Conservation (phyloP, 2,888 invertebrate genomes). For the Brachypterus glaber region DNA sequence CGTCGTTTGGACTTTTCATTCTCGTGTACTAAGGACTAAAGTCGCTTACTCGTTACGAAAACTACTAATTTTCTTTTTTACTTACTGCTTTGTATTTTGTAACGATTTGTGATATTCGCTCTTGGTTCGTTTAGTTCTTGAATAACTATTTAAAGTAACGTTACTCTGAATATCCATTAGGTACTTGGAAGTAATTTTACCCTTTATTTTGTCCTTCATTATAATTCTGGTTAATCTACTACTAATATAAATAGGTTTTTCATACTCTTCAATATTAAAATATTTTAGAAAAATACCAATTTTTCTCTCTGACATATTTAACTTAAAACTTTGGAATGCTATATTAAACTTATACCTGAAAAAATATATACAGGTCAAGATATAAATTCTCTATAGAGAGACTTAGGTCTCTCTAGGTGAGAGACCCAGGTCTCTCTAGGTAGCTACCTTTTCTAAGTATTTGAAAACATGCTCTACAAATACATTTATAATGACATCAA, state of each 20-base stretch:
- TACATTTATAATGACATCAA: too few relatives aligned
- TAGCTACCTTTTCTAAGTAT: too few relatives aligned
- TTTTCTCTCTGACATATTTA: constrained; percentile 67
- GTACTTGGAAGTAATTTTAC: constrained; percentile 15
- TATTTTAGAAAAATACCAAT: constrained; percentile 58
- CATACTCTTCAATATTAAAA: constrained; percentile 26
- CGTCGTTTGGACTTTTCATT: too few relatives aligned
- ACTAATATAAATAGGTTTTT: too few relatives aligned
- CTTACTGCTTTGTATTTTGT: constrained; percentile 22
- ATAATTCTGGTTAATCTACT: too few relatives aligned
- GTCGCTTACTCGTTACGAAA: too few relatives aligned
- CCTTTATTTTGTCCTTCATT: constrained; percentile 21
- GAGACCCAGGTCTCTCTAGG: too few relatives aligned
- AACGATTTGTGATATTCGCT: constrained; percentile 19
- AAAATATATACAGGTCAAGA: constrained; percentile 16
- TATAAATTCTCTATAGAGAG: constrained; percentile 1
- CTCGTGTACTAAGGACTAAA: too few relatives aligned
- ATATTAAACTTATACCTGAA: constrained; percentile 66
- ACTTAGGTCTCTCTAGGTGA: not conserved
- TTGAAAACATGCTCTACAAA: too few relatives aligned
- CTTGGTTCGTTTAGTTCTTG: constrained; percentile 24
- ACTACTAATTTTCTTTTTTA: too few relatives aligned
- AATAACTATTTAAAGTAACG: constrained; percentile 18
- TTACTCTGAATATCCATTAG: constrained; percentile 23
- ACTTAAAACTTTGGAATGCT: constrained; percentile 58